Conservation (phyloP, 2,888 invertebrate genomes). For the Calliopum simillimum region DNA sequence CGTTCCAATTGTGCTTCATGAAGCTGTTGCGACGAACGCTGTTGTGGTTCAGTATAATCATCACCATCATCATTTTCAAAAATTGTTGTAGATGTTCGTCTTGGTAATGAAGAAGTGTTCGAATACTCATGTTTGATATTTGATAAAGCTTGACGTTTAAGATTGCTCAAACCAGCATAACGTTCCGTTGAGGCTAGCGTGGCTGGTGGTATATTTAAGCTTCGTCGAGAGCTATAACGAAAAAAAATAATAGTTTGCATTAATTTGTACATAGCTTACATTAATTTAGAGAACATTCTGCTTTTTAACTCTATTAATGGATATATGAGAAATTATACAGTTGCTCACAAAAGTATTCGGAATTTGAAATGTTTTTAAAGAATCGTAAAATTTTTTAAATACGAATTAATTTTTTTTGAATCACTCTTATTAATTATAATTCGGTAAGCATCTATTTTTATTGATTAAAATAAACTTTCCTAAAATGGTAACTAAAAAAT, state of each 20-base stretch:
- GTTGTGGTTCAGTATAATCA: constrained; percentile 29
- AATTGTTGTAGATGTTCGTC: constrained; percentile 50
- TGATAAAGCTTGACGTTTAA: constrained; percentile 54
- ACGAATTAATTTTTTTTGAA: too few species aligned
- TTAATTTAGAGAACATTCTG: too few species aligned
- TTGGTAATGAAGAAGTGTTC: constrained; percentile 39
- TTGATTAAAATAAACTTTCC: too few species aligned
- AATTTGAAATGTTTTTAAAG: too few species aligned
- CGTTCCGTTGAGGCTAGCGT: constrained; percentile 40
- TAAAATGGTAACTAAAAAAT: too few species aligned
- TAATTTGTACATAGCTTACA: too few species aligned
- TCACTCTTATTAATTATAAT: too few species aligned
- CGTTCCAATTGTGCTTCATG: constrained; percentile 12
- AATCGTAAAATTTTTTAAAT: too few species aligned
- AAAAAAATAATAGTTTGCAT: neutral
- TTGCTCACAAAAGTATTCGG: constrained; percentile 1
- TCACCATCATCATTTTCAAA: constrained; percentile 45
- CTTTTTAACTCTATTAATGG: too few species aligned
- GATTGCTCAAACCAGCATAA: constrained; percentile 46
- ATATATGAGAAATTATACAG: too few species aligned
- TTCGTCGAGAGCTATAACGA: constrained; percentile 57
- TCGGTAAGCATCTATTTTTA: too few species aligned
- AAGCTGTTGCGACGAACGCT: too few species aligned
- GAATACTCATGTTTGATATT: constrained; percentile 41
- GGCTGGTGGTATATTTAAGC: constrained; percentile 58